A percentile compares a stretch with the other conserved stretches of the same genome.
These are phyloP conservation scores for Rhopalosiphum padi DNA, from an alignment of 1,140 invertebrate species.

Conservation along the genomic window DNA sequence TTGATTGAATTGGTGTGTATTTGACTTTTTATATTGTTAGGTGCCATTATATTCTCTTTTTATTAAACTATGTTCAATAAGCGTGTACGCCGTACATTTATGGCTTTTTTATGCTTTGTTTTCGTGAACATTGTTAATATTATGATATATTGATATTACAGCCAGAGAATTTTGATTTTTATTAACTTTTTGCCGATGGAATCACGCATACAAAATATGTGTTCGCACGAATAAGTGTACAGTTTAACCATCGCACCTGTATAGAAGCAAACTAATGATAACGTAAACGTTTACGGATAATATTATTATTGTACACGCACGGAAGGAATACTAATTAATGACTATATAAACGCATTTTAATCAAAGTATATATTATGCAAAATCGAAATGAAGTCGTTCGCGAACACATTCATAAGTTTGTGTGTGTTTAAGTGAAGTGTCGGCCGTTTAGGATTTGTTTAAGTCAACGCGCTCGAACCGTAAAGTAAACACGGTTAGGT, in stretches of 20 bases:
- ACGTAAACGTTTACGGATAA: neutral
- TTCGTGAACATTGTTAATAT: neutral
- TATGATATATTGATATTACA: neutral
- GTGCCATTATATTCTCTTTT: neutral
- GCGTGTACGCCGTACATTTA: neutral
- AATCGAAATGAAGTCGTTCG: neutral
- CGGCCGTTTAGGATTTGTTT: neutral
- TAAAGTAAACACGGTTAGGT: neutral
- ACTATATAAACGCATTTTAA: neutral
- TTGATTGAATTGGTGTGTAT: neutral
- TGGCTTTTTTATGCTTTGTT: neutral
- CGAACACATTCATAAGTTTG: neutral
- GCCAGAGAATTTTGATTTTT: neutral
- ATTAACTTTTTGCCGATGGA: neutral
- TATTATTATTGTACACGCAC: neutral
- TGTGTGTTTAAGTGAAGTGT: neutral
- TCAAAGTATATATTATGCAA: constrained; percentile 6
- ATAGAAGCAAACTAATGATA: neutral
- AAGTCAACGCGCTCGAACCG: neutral
- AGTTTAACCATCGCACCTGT: neutral
- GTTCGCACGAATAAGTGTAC: neutral
- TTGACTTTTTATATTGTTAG: neutral
- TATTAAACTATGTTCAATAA: neutral
- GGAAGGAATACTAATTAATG: constrained; percentile 9
- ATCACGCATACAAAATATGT: neutral